These are phyloP conservation scores for Hapalemur alaotrensis DNA, from an alignment of 2,797 vertebrate genomes.

Conservation along the genomic window DNA sequence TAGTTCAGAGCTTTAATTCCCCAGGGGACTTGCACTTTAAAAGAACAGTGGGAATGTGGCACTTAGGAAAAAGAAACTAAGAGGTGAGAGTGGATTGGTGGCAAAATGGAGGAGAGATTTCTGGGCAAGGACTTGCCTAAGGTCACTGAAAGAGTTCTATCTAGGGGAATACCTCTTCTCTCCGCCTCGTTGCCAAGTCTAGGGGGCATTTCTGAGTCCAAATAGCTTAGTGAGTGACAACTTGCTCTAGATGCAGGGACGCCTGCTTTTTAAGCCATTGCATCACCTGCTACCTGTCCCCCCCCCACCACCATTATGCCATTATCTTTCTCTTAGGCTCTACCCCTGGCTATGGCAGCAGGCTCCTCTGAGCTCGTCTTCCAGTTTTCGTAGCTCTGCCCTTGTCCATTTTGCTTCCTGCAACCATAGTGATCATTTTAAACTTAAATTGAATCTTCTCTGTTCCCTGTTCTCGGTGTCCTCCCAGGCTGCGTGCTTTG, in stretches of 20 bases:
- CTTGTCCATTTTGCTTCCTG: not conserved
- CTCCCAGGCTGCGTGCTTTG: not conserved
- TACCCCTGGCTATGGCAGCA: not conserved
- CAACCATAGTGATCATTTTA: not conserved
- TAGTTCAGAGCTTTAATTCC: conserved; percentile 5
- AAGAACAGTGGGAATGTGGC: conserved; percentile 43
- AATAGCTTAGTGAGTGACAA: not conserved
- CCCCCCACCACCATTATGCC: rapidly evolving
- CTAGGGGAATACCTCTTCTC: not conserved
- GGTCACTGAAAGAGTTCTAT: not conserved
- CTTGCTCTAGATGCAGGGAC: not conserved
- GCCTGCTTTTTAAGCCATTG: not conserved
- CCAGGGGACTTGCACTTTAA: conserved; percentile 46
- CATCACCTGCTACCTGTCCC: not conserved
- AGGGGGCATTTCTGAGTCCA: not conserved
- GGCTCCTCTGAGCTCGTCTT: not conserved
- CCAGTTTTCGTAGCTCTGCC: not conserved
- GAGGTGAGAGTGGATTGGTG: not conserved
- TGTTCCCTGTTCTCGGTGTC: not conserved
- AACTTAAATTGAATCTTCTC: not conserved
- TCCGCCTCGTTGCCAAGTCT: not conserved
- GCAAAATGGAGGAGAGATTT: not conserved
- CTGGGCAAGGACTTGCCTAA: not conserved
- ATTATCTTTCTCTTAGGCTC: not conserved
- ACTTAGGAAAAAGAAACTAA: conserved; percentile 2